These are phyloP conservation scores for Temnothorax nylanderi DNA, from an alignment of 1,140 invertebrate genomes.

Conservation along the genomic window DNA sequence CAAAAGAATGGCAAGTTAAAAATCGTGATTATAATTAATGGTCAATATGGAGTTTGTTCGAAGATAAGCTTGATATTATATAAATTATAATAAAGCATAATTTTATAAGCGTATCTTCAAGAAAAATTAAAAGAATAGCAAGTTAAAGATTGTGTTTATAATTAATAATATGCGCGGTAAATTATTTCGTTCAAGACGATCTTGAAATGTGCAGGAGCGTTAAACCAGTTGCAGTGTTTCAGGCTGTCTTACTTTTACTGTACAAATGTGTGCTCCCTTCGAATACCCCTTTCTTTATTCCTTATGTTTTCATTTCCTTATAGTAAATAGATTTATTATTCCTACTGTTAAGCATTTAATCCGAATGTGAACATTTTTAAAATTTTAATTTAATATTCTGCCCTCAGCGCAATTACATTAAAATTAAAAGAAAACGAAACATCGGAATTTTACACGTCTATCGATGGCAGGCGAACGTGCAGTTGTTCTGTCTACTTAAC, in stretches of 20 bases:
- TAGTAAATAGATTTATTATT: not conserved
- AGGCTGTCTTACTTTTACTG: not conserved
- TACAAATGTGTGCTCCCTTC: not conserved
- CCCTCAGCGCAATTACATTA: not conserved
- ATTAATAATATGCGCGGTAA: not conserved
- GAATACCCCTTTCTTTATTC: not conserved
- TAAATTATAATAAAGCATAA: too few relatives aligned
- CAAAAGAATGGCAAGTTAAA: not conserved
- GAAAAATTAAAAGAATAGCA: not conserved
- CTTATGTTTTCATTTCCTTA: not conserved
- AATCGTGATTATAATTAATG: not conserved
- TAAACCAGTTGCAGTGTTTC: constrained; percentile 26
- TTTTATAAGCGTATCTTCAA: not conserved
- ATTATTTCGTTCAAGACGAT: not conserved
- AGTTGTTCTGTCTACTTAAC: constrained; percentile 57
- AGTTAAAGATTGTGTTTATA: not conserved
- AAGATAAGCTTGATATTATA: too few relatives aligned
- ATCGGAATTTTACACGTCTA: constrained; percentile 10
- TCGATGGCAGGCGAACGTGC: constrained; percentile 21
- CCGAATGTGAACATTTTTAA: not conserved
- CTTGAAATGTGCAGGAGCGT: constrained; percentile 11
- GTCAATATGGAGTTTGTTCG: too few relatives aligned
- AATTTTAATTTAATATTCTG: not conserved
- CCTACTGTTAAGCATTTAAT: constrained; percentile 1
- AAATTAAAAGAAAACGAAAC: constrained; percentile 23